phyloP scores from a whole-genome alignment of 2,113 vertebrate species.

The Tachycineta bicolor region DNA sequence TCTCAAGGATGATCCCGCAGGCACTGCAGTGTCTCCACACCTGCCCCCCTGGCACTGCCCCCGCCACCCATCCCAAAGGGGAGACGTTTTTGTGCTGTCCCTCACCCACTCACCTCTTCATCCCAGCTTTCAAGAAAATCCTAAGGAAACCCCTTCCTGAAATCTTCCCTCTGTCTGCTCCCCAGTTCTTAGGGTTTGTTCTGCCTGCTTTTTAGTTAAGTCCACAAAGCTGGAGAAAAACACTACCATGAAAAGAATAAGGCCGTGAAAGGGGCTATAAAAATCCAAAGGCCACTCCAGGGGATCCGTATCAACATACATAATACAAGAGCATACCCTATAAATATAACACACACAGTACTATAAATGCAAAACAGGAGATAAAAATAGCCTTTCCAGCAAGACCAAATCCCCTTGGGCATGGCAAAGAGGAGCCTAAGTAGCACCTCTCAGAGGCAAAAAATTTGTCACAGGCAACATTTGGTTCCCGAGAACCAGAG shows the following conservation, averaged over 20 bases:
- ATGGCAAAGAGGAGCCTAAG: not conserved
- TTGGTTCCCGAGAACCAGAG: no score
- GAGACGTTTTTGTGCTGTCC: not conserved
- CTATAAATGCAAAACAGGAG: not conserved
- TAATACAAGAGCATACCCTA: accelerated
- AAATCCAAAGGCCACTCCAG: not conserved
- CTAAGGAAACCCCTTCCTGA: not conserved
- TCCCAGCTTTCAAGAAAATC: not conserved
- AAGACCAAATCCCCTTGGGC: not conserved
- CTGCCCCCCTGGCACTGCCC: accelerated
- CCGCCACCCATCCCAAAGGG: accelerated
- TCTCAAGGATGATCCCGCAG: not conserved
- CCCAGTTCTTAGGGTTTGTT: not conserved
- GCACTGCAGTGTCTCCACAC: accelerated
- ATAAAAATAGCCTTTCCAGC: not conserved
- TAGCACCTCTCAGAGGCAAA: not conserved
- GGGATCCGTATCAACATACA: accelerated
- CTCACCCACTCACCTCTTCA: no score
- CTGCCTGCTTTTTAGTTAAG: not conserved
- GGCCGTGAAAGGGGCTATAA: not conserved
- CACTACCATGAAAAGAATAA: not conserved
- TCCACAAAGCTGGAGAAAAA: not conserved
- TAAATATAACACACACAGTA: not conserved
- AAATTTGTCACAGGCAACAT: not conserved
- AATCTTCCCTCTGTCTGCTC: no score